Percentiles rank a stretch among this genome's conserved stretches.
Evolutionary conservation across 2,113 vertebrate species (phyloP).

Genomic region (Salvelinus namaycush): DNA sequence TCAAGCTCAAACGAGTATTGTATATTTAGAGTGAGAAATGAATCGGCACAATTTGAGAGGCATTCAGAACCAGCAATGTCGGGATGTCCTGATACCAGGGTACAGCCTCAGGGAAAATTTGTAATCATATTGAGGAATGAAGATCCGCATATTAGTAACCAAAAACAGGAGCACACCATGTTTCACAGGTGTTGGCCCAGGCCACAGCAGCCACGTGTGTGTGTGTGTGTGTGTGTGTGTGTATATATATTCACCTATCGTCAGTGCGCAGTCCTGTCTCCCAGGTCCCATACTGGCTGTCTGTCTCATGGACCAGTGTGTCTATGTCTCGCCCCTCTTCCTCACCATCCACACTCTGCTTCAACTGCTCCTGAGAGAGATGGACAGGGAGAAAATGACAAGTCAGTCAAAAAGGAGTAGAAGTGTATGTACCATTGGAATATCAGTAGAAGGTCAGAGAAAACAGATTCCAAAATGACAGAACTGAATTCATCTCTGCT

Average conservation of each 20-base stretch:
- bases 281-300: slow-evolving; percentile 92
- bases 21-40: neutral
- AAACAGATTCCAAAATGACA: neutral
- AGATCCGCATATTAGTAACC: too few species aligned
- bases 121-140: neutral
- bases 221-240: neutral
- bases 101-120: neutral
- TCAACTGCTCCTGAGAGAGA: slow-evolving; percentile 83
- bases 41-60: neutral
- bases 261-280: slow-evolving; percentile 76
- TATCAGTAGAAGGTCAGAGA: neutral
- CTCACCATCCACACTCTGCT: slow-evolving; percentile 73
- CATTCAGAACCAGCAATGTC: neutral
- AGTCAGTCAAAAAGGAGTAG: neutral
- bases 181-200: neutral
- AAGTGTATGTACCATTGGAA: neutral
- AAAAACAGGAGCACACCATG: neutral
- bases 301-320: slow-evolving; percentile 81
- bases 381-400: neutral
- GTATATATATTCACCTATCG: slow-evolving; percentile 76
- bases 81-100: neutral
- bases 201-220: neutral
- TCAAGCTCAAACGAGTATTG: neutral
- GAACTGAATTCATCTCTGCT: too few species aligned
- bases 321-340: slow-evolving; percentile 79